Percentiles rank a stretch among this genome's conserved stretches.
Conservation (phyloP, 1,140 invertebrate species). For the Magallana angulata region DNA sequence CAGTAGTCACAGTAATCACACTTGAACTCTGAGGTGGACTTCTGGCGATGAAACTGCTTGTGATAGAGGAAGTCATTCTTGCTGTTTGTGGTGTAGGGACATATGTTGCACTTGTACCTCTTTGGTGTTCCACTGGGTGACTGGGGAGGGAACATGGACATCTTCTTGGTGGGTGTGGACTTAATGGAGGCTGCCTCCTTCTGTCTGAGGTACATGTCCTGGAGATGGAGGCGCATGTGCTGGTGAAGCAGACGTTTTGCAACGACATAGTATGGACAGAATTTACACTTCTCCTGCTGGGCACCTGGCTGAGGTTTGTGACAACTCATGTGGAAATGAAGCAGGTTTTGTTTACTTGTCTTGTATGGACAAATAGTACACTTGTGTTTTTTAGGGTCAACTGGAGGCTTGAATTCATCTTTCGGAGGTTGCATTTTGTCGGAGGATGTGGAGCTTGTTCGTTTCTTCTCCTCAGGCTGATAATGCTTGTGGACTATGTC, state of each 20-base stretch:
- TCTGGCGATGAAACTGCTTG: conserved; percentile 89
- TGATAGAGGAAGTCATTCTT: conserved; percentile 92
- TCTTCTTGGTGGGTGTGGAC: conserved; percentile 58
- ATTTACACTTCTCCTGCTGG: conserved; percentile 88
- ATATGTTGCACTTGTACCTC: conserved; percentile 77
- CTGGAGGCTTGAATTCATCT: conserved; percentile 43
- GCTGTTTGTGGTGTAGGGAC: conserved; percentile 82
- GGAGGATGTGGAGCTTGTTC: neutral
- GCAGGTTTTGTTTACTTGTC: conserved; percentile 83
- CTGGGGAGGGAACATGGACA: conserved; percentile 43
- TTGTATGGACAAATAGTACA: conserved; percentile 89
- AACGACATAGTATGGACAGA: conserved; percentile 89
- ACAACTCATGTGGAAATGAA: conserved; percentile 86
- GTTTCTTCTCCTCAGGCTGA: conserved; percentile 37
- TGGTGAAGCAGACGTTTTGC: conserved; percentile 78
- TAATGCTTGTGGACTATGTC: conserved; percentile 42
- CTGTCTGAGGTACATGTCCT: conserved; percentile 56
- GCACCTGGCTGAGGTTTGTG: conserved; percentile 85
- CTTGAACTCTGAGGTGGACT: conserved; percentile 84
- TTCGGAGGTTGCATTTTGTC: conserved; percentile 17
- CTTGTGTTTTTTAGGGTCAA: conserved; percentile 52
- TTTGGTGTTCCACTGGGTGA: conserved; percentile 59
- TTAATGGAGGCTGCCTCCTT: conserved; percentile 41
- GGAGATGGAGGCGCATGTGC: conserved; percentile 77
- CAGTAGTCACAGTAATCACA: conserved; percentile 90